Percentiles rank a stretch among this genome's conserved stretches.
Evolutionary conservation across 1,140 invertebrate species (phyloP).

Genomic region (Dreissena polymorpha): DNA sequence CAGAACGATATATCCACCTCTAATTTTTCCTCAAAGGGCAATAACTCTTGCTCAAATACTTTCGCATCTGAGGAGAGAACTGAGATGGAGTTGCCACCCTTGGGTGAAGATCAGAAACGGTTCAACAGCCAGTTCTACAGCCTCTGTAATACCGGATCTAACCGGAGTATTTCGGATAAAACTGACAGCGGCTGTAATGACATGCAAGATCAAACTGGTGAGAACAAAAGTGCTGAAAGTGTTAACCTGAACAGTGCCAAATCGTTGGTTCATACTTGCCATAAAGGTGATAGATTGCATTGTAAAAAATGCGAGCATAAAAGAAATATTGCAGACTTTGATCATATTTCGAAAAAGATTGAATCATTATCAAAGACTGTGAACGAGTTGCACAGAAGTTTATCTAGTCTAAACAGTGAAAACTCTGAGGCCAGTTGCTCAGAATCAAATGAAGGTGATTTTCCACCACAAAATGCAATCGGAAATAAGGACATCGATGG

Average conservation of each 20-base stretch:
- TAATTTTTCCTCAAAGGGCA: constrained; percentile 46
- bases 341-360: constrained; percentile 72
- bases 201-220: background rate
- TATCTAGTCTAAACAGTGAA: constrained; percentile 71
- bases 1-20: constrained; percentile 48
- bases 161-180: constrained; percentile 58
- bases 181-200: background rate
- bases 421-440: constrained; percentile 57
- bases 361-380: constrained; percentile 74
- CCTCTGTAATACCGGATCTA: constrained; percentile 70
- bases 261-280: constrained; percentile 42
- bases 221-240: background rate
- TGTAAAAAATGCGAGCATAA: constrained; percentile 54
- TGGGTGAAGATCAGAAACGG: constrained; percentile 60
- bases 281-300: constrained; percentile 45
- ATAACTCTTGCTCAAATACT: constrained; percentile 26
- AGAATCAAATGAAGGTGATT: constrained; percentile 64
- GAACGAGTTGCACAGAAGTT: constrained; percentile 71
- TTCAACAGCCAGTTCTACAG: constrained; percentile 74
- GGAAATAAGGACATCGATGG: constrained; percentile 65
- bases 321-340: constrained; percentile 68
- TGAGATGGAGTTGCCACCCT: constrained; percentile 54
- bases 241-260: background rate
- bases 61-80: constrained; percentile 54
- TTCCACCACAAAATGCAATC: constrained; percentile 47